Base-by-base conservation (phyloP, 2,888 invertebrate genomes). In the Drosophila crucigera region DNA sequence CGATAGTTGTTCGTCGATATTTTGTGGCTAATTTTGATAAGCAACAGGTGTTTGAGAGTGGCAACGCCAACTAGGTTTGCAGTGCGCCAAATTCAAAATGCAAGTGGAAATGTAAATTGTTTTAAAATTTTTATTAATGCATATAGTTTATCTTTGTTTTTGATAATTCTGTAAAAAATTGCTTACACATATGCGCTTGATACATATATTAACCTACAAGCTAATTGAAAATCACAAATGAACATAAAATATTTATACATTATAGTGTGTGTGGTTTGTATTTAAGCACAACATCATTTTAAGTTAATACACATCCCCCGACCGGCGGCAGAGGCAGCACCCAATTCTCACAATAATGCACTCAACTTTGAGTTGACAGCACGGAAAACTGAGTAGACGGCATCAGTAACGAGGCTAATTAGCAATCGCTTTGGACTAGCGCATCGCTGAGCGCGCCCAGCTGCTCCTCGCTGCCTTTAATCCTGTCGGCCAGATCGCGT, bases 381-480 rank as follows among this genome's bases (percentile, higher is more conserved):
- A 78, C 65, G 89, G 87, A 87, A 90, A 89, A 91, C 71, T 86
- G 70, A 50, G 52, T 56, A 31, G 28, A 52, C 28, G 59, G 55
- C 43, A 49, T 50, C 33, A 30, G 47, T n/a, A 50, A 52, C 52
- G 31, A 39, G 39, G 28, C 39, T 30, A n/a, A 30, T 85, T 85
- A 93, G 81, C 93, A 94, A 90, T 93, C 94, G 84, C 93, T 94
- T 88, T 93, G 93, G 71, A 92, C 92, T 73, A 93, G 89, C 68
- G 92, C 92, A 82, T 94, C 93, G 72, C 92, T 92, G 71, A 97
- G 94, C 63, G 97, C 96, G 78, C 94, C 93, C 84, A 97, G 94
- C 93, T 97, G 97, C 92, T 97, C 97, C 92, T 97, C 96, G 67
- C 97, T 96, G 76, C 96, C 94, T 91, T 96, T 96, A 79, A 97